These are phyloP conservation scores for Xylota segnis DNA, from an alignment of 2,888 invertebrate genomes.

Conservation along the genomic window DNA sequence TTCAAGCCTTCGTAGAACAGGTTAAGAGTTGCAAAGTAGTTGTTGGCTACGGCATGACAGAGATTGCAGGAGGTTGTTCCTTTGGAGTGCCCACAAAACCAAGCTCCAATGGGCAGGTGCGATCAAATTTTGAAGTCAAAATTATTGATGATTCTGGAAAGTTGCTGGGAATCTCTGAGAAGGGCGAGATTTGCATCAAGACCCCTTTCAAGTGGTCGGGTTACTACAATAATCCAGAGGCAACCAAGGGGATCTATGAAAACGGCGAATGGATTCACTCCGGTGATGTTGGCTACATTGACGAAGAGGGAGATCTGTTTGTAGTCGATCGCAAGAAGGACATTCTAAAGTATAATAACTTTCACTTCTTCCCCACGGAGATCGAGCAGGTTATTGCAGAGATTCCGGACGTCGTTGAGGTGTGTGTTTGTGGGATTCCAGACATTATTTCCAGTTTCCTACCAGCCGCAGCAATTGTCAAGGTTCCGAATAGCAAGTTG, in stretches of 20 bases:
- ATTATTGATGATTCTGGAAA: conserved; percentile 76
- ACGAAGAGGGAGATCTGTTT: conserved; percentile 71
- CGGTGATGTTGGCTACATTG: conserved; percentile 79
- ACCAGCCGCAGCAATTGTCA: conserved; percentile 76
- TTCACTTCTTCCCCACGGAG: conserved; percentile 78
- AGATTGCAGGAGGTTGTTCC: conserved; percentile 61
- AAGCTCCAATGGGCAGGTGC: conserved; percentile 73
- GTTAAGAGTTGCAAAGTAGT: conserved; percentile 61
- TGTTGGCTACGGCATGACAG: conserved; percentile 78
- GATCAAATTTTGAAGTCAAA: conserved; percentile 71
- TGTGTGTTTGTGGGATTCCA: conserved; percentile 77
- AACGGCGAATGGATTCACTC: conserved; percentile 76
- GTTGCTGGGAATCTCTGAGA: conserved; percentile 55
- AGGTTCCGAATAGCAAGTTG: conserved; percentile 46
- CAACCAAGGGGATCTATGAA: conserved; percentile 63
- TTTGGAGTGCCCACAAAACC: conserved; percentile 33
- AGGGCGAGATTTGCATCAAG: conserved; percentile 76
- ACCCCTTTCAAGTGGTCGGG: conserved; percentile 68
- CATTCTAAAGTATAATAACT: conserved; percentile 78
- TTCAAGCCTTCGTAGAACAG: conserved; percentile 65
- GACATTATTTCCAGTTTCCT: conserved; percentile 71
- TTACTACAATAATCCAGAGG: conserved; percentile 71
- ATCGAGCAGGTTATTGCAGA: conserved; percentile 76
- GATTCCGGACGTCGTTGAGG: conserved; percentile 72
- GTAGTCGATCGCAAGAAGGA: conserved; percentile 78